phyloP scores from a whole-genome alignment of 2,797 vertebrate genomes.

The Hydrophis major region DNA sequence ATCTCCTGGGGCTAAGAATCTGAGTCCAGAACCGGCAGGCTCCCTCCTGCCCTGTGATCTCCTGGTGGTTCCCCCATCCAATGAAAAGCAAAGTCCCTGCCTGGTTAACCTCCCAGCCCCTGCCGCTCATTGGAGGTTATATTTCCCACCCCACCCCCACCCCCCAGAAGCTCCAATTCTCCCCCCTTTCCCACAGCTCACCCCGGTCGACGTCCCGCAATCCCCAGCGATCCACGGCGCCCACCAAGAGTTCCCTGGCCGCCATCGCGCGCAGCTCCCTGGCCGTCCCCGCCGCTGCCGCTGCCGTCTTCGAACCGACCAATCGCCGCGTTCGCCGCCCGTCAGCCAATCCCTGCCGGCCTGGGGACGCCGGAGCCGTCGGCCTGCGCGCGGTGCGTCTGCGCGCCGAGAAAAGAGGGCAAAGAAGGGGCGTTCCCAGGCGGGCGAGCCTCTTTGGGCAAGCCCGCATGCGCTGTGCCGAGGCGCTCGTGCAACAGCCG shows the following conservation, averaged over 20 bases:
- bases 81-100: neutral
- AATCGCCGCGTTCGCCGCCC: neutral
- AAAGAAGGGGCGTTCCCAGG: neutral
- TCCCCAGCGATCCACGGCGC: constrained; percentile 20
- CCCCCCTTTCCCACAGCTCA: neutral
- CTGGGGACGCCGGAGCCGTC: fast-evolving
- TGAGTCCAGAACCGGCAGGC: too few relatives aligned
- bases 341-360: neutral
- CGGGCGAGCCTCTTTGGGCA: too few relatives aligned
- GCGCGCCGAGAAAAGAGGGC: neutral
- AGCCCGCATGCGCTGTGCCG: neutral
- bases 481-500: too few relatives aligned
- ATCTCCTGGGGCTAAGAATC: neutral
- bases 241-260: neutral
- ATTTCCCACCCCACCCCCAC: neutral
- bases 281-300: neutral
- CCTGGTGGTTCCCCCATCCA: neutral
- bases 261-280: neutral
- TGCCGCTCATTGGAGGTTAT: neutral
- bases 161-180: neutral
- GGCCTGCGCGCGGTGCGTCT: neutral
- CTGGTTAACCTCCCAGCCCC: neutral
- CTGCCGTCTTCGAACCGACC: constrained; percentile 25
- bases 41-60: neutral
- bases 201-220: constrained; percentile 17